phyloP scores from a whole-genome alignment of 2,797 vertebrate genomes.

The Enteromius fasciolatus region DNA sequence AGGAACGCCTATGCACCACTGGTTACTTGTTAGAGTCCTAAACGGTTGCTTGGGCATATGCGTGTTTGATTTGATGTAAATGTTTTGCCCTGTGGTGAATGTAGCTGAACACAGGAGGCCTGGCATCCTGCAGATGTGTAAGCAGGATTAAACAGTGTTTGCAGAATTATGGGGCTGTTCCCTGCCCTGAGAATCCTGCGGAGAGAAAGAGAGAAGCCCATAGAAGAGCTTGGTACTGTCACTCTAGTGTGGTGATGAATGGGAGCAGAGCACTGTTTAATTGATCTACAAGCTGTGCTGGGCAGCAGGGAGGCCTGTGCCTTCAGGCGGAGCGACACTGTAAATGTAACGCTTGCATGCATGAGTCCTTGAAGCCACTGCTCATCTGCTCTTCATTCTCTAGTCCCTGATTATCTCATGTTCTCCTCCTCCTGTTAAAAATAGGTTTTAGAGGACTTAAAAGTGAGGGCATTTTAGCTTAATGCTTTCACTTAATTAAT shows the following conservation, averaged over 20 bases:
- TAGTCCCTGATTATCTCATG: background rate
- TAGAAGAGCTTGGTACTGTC: slow-evolving; percentile 35
- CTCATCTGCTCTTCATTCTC: background rate
- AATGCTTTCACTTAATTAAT: background rate
- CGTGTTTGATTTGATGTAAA: slow-evolving; percentile 24
- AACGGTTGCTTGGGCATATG: background rate
- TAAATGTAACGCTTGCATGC: slow-evolving; percentile 14
- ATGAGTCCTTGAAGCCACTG: background rate
- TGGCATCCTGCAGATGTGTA: slow-evolving; percentile 14
- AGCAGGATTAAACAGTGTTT: slow-evolving; percentile 55
- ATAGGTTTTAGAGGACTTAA: background rate
- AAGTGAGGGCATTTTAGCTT: background rate
- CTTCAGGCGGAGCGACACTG: slow-evolving; percentile 23
- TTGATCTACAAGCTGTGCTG: slow-evolving; percentile 56
- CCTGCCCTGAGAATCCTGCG: slow-evolving; percentile 15
- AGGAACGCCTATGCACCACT: background rate
- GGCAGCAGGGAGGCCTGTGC: slow-evolving; percentile 47
- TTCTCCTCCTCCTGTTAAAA: background rate
- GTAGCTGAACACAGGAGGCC: background rate
- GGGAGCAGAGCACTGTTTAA: slow-evolving; percentile 52
- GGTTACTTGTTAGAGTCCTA: background rate
- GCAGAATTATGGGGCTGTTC: slow-evolving; percentile 35
- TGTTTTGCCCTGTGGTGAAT: slow-evolving; percentile 28
- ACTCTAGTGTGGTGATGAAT: slow-evolving; percentile 40
- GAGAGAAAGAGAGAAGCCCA: slow-evolving; percentile 16